Conservation (phyloP, 1,140 invertebrate genomes). For the Bemisia tabaci region DNA sequence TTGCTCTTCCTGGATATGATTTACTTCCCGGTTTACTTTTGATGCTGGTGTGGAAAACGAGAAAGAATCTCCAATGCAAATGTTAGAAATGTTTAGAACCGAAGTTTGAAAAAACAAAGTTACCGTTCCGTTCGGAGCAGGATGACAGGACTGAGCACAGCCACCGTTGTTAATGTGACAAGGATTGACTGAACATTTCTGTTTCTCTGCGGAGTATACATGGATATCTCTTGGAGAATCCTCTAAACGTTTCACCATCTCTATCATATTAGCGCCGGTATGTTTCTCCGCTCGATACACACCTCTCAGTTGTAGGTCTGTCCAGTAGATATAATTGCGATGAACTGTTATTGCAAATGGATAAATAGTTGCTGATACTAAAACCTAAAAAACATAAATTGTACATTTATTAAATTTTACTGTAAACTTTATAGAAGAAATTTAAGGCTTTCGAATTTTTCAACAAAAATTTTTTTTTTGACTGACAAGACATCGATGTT, state of each 20-base stretch:
- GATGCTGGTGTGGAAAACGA: too few species aligned
- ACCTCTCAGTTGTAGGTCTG: constrained; percentile 83
- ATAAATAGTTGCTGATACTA: constrained; percentile 84
- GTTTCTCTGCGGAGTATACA: constrained; percentile 64
- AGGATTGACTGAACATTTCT: constrained; percentile 68
- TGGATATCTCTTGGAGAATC: constrained; percentile 84
- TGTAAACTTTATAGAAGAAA: too few species aligned
- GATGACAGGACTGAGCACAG: constrained; percentile 89
- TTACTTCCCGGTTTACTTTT: too few species aligned
- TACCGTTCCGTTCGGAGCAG: constrained; percentile 59
- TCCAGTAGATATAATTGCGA: constrained; percentile 92
- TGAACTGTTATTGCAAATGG: constrained; percentile 90
- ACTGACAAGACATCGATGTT: too few species aligned
- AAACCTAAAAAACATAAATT: constrained; percentile 36
- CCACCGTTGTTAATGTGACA: constrained; percentile 91
- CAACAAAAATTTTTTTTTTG: too few species aligned
- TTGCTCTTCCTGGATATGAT: too few species aligned
- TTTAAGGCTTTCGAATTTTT: too few species aligned
- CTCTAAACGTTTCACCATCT: constrained; percentile 82
- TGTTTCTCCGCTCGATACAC: constrained; percentile 95
- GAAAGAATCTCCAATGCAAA: too few species aligned
- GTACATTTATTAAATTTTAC: too few species aligned
- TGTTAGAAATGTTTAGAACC: too few species aligned
- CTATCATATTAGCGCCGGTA: constrained; percentile 86
- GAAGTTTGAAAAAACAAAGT: constrained; percentile 14